Evolutionary conservation across 1,140 invertebrate species (phyloP).

Genomic region (Dendroctonus ponderosae): DNA sequence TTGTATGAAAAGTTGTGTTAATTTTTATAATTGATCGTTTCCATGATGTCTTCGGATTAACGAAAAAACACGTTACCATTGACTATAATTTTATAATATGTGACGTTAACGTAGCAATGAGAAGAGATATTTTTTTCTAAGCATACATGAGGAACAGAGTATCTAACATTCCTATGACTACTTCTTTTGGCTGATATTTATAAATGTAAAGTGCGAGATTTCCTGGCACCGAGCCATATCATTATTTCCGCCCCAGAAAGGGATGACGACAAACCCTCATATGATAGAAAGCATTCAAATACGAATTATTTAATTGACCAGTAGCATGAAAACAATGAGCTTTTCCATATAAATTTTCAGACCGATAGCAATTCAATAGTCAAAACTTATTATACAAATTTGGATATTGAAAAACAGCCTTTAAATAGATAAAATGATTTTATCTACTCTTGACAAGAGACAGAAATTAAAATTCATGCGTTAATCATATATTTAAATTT

Average conservation of each 20-base stretch:
- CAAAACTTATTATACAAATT: too few relatives aligned
- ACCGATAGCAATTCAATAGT: too few relatives aligned
- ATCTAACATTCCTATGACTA: conserved; percentile 22
- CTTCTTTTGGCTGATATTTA: conserved; percentile 31
- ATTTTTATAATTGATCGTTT: too few relatives aligned
- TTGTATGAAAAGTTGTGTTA: too few relatives aligned
- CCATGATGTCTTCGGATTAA: too few relatives aligned
- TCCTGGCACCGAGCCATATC: conserved; percentile 26
- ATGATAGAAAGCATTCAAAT: conserved; percentile 10
- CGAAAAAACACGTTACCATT: too few relatives aligned
- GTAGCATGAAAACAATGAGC: background rate
- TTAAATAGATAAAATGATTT: too few relatives aligned
- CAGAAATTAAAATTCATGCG: too few relatives aligned
- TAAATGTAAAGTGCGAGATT: conserved; percentile 30
- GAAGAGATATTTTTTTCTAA: conserved; percentile 1
- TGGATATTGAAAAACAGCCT: too few relatives aligned
- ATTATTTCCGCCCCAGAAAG: conserved; percentile 18
- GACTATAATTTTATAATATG: background rate
- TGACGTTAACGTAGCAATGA: conserved; percentile 8
- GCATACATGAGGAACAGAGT: conserved; percentile 18
- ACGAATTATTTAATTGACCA: background rate
- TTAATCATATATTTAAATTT: too few relatives aligned
- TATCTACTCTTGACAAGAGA: too few relatives aligned
- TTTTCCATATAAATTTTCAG: too few relatives aligned
- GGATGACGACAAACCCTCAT: conserved; percentile 14